phyloP scores from a whole-genome alignment of 2,797 vertebrate species.

The Margarornis squamiger region DNA sequence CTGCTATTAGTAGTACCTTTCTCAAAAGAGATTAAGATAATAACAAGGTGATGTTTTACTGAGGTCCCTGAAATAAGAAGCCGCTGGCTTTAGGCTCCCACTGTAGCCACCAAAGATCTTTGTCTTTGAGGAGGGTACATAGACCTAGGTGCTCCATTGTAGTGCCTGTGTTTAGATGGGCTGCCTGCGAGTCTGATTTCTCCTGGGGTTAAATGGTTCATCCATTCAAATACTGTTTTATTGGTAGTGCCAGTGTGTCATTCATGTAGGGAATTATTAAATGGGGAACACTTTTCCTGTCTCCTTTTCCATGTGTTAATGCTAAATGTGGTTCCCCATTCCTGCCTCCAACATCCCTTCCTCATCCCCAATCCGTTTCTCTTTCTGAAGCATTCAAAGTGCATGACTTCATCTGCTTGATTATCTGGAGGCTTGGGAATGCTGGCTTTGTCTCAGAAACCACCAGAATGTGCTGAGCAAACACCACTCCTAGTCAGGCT shows the following conservation, averaged over 20 bases:
- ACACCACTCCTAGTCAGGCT: neutral
- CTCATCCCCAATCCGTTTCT: neutral
- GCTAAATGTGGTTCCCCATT: neutral
- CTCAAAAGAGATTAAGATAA: neutral
- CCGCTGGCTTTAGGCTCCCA: neutral
- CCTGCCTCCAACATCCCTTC: neutral
- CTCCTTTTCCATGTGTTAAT: neutral
- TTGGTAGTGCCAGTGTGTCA: neutral
- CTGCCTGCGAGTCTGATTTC: neutral
- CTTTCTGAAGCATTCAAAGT: neutral
- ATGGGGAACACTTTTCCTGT: neutral
- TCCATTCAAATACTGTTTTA: neutral
- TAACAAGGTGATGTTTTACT: neutral
- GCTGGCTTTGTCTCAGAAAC: slow-evolving; percentile 32
- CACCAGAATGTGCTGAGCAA: slow-evolving; percentile 35
- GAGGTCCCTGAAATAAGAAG: neutral
- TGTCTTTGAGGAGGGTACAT: fast-evolving
- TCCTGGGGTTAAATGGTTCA: neutral
- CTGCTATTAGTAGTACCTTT: neutral
- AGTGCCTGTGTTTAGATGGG: neutral
- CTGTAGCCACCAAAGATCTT: neutral
- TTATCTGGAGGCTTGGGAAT: slow-evolving; percentile 20
- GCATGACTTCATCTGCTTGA: slow-evolving; percentile 52
- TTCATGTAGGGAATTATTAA: neutral
- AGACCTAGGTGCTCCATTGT: neutral